These are phyloP conservation scores for Ia io DNA, from an alignment of 2,113 vertebrate genomes.

Conservation along the genomic window DNA sequence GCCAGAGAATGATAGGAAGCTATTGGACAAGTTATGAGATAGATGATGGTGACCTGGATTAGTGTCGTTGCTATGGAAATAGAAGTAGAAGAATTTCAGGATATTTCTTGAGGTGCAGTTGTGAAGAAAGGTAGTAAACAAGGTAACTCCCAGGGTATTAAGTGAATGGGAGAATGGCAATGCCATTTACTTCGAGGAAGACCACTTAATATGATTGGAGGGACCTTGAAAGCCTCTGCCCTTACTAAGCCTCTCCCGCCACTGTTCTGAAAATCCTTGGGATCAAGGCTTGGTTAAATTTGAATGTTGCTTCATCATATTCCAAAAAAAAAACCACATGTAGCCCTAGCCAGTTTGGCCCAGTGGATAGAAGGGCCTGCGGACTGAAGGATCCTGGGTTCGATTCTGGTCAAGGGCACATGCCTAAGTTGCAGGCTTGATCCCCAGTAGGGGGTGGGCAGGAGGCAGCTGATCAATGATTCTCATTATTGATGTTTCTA, in stretches of 20 bases:
- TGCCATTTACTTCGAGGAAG: neutral
- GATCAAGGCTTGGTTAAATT: neutral
- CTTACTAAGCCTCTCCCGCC: neutral
- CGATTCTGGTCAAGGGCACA: too few species aligned
- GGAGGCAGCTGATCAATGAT: too few species aligned
- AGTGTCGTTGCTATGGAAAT: neutral
- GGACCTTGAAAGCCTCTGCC: neutral
- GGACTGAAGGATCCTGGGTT: too few species aligned
- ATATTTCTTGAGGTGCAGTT: neutral
- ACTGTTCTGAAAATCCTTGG: neutral
- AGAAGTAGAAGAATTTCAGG: neutral
- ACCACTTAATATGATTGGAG: neutral
- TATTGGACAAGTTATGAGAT: neutral
- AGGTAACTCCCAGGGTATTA: neutral
- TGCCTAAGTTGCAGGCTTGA: too few species aligned
- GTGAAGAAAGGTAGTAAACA: constrained; percentile 23
- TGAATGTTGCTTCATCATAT: neutral
- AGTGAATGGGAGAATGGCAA: neutral
- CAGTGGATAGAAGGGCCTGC: too few species aligned
- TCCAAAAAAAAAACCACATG: neutral
- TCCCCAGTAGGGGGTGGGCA: too few species aligned
- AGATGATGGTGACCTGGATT: neutral
- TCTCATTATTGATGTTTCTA: too few species aligned
- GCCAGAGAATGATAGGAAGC: neutral
- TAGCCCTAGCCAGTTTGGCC: neutral